Evolutionary conservation across 2,113 vertebrate genomes (phyloP).

Genomic region (Vulpes ferrilata): DNA sequence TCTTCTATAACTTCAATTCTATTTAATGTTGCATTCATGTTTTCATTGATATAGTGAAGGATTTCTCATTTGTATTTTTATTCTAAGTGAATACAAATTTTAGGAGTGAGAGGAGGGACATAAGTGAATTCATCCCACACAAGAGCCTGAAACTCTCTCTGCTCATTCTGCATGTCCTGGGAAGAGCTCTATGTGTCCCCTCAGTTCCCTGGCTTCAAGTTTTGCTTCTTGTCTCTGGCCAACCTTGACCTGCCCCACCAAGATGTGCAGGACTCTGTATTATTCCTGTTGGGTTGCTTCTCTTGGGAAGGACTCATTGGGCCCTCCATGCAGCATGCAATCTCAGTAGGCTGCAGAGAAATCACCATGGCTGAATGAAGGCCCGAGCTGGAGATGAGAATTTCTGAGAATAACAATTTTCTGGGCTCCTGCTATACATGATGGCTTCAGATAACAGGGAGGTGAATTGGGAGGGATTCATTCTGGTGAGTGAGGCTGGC

Average conservation of each 20-base stretch:
- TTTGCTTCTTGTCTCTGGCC: background rate
- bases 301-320: background rate
- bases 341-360: background rate
- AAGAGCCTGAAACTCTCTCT: background rate
- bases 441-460: background rate
- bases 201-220: background rate
- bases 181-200: background rate
- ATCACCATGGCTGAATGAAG: background rate
- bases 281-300: background rate
- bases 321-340: background rate
- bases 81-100: background rate
- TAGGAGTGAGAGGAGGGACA: background rate
- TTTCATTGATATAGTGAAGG: background rate
- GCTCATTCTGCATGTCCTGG: background rate
- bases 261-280: background rate
- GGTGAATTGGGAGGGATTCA: no score
- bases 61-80: background rate
- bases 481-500: background rate
- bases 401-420: background rate
- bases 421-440: background rate
- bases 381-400: background rate
- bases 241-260: background rate
- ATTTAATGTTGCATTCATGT: background rate
- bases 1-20: background rate
- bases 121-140: background rate